Evolutionary conservation across 2,888 invertebrate species (phyloP).

Genomic region (Apotomis turbidana): DNA sequence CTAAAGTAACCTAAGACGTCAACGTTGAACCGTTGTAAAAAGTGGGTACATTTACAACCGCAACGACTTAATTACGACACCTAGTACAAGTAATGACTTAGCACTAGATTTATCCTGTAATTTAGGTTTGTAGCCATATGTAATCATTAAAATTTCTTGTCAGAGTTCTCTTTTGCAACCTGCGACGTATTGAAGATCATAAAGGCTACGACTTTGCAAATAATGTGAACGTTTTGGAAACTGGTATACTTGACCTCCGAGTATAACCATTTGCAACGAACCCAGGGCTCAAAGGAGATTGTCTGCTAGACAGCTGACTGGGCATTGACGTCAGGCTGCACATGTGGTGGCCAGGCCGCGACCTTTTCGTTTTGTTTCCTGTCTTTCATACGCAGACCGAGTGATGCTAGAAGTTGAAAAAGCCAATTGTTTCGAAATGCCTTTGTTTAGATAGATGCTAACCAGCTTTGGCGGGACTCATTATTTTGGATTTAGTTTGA

Average conservation of each 20-base stretch:
- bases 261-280: background rate
- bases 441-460: background rate
- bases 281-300: background rate
- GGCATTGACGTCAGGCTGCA: constrained; percentile 35
- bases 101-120: background rate
- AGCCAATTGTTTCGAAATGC: constrained; percentile 4
- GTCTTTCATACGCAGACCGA: constrained; percentile 29
- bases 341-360: constrained; percentile 38
- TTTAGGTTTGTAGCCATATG: too few relatives aligned
- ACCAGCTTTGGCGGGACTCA: too few relatives aligned
- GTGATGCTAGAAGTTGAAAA: constrained; percentile 6
- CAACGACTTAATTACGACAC: background rate
- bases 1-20: constrained; percentile 3
- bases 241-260: background rate
- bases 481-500: too few relatives aligned
- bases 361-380: constrained; percentile 40
- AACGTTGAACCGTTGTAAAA: constrained; percentile 1
- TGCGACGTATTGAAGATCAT: too few relatives aligned
- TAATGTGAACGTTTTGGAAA: background rate
- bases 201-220: too few relatives aligned
- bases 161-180: too few relatives aligned
- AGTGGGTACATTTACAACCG: background rate
- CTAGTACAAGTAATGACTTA: constrained; percentile 7
- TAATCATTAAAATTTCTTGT: too few relatives aligned
- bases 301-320: constrained; percentile 25